phyloP scores from a whole-genome alignment of 1,140 invertebrate genomes.

The Linepithema humile region DNA sequence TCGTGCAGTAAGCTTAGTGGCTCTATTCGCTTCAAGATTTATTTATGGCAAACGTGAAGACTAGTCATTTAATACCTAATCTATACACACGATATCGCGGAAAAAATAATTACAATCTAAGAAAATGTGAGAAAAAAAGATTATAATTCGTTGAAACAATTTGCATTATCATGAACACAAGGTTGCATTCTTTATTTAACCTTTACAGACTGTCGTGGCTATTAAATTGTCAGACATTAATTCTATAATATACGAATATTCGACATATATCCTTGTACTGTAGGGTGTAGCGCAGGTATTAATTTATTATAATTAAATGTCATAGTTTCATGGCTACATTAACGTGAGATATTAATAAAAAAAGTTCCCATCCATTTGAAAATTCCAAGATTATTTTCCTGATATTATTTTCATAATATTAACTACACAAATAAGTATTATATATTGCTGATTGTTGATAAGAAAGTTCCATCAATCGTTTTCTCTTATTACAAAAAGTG shows the following conservation, averaged over 20 bases:
- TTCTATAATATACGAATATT: conserved; percentile 27
- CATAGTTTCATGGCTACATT: neutral
- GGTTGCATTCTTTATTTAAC: conserved; percentile 6
- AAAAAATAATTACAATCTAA: neutral
- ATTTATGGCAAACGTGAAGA: neutral
- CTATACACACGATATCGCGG: neutral
- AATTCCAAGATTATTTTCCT: neutral
- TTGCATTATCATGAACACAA: neutral
- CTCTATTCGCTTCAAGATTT: conserved; percentile 8
- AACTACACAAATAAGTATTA: neutral
- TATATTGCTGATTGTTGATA: neutral
- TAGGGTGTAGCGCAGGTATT: neutral
- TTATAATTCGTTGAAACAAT: neutral
- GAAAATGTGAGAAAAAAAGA: neutral
- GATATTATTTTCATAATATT: neutral
- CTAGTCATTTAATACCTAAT: neutral
- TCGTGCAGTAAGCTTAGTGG: conserved; percentile 7
- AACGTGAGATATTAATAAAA: neutral
- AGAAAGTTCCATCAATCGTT: neutral
- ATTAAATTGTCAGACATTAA: conserved; percentile 35
- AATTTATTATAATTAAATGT: conserved; percentile 43
- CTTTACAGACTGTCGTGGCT: neutral
- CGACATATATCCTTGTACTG: neutral
- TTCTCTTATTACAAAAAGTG: neutral
- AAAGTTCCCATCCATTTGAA: neutral